Evolutionary conservation across 2,888 invertebrate genomes (phyloP).

Genomic region (Trichogramma dendrolimi): DNA sequence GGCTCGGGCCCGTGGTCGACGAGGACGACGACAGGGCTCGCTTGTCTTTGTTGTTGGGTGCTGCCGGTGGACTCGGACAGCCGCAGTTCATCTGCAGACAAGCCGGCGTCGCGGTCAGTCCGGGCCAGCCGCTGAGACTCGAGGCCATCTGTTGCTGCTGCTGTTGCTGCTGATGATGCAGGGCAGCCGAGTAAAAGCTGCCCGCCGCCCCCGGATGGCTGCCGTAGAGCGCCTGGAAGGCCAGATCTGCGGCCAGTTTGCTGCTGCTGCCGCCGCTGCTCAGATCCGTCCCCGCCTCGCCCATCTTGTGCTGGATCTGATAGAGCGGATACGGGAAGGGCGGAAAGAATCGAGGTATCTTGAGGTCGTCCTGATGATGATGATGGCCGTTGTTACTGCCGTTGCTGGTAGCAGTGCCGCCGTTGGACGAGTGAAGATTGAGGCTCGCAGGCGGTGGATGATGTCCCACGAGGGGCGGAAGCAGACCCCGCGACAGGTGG

Average conservation of each 20-base stretch:
- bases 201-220: conserved; percentile 46
- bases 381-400: conserved; percentile 50
- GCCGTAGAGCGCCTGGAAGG: conserved; percentile 61
- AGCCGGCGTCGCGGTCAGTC: conserved; percentile 34
- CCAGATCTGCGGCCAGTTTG: conserved; percentile 66
- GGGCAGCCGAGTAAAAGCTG: conserved; percentile 54
- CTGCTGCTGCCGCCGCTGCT: conserved; percentile 45
- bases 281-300: conserved; percentile 48
- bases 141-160: conserved; percentile 44
- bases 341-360: conserved; percentile 67
- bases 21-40: neutral
- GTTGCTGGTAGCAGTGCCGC: too few relatives aligned
- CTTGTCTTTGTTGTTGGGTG: conserved; percentile 32
- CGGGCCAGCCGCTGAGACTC: conserved; percentile 37
- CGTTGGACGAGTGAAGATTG: conserved; percentile 38
- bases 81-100: conserved; percentile 44
- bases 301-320: conserved; percentile 58
- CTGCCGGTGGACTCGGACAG: conserved; percentile 42
- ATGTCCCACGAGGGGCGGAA: conserved; percentile 46
- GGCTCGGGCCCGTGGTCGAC: conserved; percentile 23
- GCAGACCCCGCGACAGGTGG: conserved; percentile 44
- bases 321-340: conserved; percentile 70
- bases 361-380: conserved; percentile 58
- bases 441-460: conserved; percentile 23
- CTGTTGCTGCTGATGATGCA: conserved; percentile 40